phyloP scores from a whole-genome alignment of 1,140 invertebrate genomes.

The Meloidogyne exigua region DNA sequence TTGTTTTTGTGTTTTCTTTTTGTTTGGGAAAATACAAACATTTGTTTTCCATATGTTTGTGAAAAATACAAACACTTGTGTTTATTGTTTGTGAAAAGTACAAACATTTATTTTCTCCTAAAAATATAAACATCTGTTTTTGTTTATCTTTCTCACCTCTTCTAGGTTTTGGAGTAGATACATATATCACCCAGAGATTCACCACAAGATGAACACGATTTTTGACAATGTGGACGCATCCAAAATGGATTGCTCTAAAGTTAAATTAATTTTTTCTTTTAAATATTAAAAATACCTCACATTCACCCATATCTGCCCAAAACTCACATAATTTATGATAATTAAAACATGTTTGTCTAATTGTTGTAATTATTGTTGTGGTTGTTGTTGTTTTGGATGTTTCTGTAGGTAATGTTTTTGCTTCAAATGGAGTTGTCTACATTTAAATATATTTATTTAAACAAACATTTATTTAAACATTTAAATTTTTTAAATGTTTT shows the following conservation, averaged over 20 bases:
- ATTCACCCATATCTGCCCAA: constrained; percentile 53
- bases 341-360: constrained; percentile 37
- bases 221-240: constrained; percentile 53
- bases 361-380: constrained; percentile 12
- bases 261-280: no score
- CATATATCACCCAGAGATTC: constrained; percentile 43
- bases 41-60: no score
- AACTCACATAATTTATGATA: constrained; percentile 47
- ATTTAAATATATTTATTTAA: not conserved
- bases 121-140: no score
- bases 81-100: no score
- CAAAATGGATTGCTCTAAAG: constrained; percentile 48
- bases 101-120: no score
- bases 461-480: not conserved
- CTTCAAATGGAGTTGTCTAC: not conserved
- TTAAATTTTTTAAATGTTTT: no score
- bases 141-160: constrained; percentile 24
- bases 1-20: no score
- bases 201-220: constrained; percentile 46
- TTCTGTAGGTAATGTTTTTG: constrained; percentile 16
- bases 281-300: constrained; percentile 5
- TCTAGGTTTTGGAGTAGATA: constrained; percentile 32
- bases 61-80: no score
- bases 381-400: not conserved
- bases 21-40: no score